Evolutionary conservation across 2,888 invertebrate genomes (phyloP).

Genomic region (Meganola albula): DNA sequence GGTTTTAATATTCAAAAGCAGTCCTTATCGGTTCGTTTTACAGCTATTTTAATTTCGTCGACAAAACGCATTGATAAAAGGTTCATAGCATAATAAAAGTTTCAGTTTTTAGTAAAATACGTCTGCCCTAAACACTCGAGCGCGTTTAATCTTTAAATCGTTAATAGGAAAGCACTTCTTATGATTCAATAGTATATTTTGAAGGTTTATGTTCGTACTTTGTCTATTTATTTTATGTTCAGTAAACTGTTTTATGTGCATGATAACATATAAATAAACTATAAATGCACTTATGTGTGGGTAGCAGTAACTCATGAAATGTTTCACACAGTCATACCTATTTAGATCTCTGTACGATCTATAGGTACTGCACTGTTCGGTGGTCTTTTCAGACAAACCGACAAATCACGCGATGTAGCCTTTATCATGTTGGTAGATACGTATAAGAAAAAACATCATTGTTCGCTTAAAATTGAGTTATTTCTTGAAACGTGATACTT

Average conservation of each 20-base stretch:
- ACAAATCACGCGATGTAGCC: no score
- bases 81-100: slow-evolving; percentile 51
- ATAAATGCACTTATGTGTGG: slow-evolving; percentile 21
- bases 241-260: slow-evolving; percentile 19
- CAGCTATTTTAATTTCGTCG: slow-evolving; percentile 52
- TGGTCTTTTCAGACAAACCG: no score
- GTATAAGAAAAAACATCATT: no score
- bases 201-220: slow-evolving; percentile 13
- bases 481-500: slow-evolving; percentile 41
- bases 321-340: slow-evolving; percentile 25
- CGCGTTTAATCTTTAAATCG: slow-evolving; percentile 14
- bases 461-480: no score
- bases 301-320: slow-evolving; percentile 32
- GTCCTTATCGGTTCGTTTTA: slow-evolving; percentile 53
- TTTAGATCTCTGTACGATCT: slow-evolving; percentile 24
- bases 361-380: not conserved
- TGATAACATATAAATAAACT: slow-evolving; percentile 26
- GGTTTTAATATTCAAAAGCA: slow-evolving; percentile 48
- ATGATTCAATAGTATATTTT: slow-evolving; percentile 11
- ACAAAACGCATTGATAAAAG: slow-evolving; percentile 53
- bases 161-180: slow-evolving; percentile 12
- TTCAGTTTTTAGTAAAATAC: slow-evolving; percentile 34
- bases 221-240: slow-evolving; percentile 17
- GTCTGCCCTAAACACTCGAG: slow-evolving; percentile 12
- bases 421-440: no score